Evolutionary conservation across 2,797 vertebrate species (phyloP).

Genomic region (Choloepus didactylus): DNA sequence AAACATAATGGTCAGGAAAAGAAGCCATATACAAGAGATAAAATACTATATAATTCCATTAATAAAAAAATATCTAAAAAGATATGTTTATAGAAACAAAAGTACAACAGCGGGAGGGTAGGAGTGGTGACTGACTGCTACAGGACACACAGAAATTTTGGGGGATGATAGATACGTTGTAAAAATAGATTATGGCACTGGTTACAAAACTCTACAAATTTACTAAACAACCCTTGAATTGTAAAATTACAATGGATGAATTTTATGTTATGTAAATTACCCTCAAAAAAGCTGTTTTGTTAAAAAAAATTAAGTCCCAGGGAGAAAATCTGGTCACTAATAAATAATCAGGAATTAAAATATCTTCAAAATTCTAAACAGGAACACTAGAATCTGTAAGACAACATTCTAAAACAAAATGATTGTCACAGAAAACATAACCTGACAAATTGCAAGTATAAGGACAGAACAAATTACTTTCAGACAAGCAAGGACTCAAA

Average conservation of each 20-base stretch:
- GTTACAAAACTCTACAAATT: not conserved
- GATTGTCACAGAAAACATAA: not conserved
- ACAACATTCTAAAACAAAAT: not conserved
- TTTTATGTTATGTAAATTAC: slow-evolving; percentile 9
- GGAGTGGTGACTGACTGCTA: not conserved
- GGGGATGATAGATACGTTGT: not conserved
- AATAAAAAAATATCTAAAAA: not conserved
- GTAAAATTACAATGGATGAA: not conserved
- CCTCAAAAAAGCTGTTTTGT: not conserved
- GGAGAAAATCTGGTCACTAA: not conserved
- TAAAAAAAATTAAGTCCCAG: not conserved
- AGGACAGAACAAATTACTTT: not conserved
- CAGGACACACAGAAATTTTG: not conserved
- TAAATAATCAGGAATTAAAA: slow-evolving; percentile 42
- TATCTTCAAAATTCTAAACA: not conserved
- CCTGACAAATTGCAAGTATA: not conserved
- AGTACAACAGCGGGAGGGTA: not conserved
- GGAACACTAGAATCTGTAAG: not conserved
- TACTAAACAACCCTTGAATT: not conserved
- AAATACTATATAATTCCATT: not conserved
- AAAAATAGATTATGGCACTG: not conserved
- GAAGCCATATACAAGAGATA: not conserved
- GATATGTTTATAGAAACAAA: not conserved
- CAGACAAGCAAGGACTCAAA: not conserved
- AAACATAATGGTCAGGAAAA: not conserved